phyloP scores from a whole-genome alignment of 2,113 vertebrate species.

The Notarius quadriscutis region DNA sequence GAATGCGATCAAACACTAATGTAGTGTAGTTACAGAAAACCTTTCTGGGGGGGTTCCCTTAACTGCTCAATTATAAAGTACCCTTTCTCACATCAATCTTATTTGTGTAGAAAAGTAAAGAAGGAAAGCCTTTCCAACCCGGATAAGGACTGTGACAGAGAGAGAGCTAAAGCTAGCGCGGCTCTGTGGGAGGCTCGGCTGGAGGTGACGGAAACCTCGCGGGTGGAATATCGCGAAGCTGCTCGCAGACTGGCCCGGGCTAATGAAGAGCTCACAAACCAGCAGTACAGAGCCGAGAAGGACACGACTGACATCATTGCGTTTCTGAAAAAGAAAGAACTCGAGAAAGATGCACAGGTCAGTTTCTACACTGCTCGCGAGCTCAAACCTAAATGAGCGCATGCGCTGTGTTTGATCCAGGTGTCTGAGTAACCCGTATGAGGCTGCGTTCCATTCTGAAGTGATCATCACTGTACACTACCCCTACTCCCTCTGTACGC shows the following conservation, averaged over 20 bases:
- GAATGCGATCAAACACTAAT: not conserved
- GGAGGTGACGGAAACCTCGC: conserved; percentile 72
- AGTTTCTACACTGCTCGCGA: not conserved
- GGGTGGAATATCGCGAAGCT: conserved; percentile 70
- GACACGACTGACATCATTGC: conserved; percentile 69
- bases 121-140: conserved; percentile 65
- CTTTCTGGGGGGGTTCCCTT: not conserved
- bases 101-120: conserved; percentile 64
- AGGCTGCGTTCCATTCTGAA: not conserved
- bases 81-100: not conserved
- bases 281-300: conserved; percentile 73
- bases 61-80: not conserved
- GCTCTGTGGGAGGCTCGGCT: conserved; percentile 79
- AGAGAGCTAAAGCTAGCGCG: conserved; percentile 73
- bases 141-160: conserved; percentile 69
- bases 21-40: not conserved
- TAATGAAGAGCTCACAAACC: conserved; percentile 75
- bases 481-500: not conserved
- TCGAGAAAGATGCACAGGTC: conserved; percentile 77
- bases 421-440: not conserved
- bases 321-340: conserved; percentile 69
- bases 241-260: conserved; percentile 66
- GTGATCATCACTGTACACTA: not conserved
- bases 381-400: not conserved
- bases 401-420: not conserved